Conservation (phyloP, 2,888 invertebrate genomes). For the Chrysodeixis includens region DNA sequence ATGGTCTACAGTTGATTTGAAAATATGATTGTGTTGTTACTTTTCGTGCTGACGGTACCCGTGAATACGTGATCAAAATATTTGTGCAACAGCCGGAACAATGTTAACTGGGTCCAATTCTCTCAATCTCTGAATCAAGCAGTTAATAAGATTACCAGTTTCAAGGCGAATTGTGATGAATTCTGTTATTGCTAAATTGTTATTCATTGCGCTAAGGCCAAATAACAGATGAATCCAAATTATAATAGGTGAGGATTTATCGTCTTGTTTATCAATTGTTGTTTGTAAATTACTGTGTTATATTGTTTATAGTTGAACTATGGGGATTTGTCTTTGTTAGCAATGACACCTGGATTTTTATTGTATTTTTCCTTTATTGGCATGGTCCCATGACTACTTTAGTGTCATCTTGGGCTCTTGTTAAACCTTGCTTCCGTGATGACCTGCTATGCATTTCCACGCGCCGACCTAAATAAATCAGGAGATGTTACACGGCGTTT, state of each 20-base stretch:
- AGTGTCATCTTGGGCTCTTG: too few relatives aligned
- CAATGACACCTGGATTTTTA: neutral
- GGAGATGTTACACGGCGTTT: too few relatives aligned
- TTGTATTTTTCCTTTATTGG: neutral
- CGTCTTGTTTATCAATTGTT: neutral
- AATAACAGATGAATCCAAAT: slow-evolving; percentile 13
- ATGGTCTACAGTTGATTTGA: too few relatives aligned
- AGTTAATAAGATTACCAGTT: slow-evolving; percentile 48
- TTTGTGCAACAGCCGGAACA: slow-evolving; percentile 41
- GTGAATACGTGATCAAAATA: slow-evolving; percentile 56
- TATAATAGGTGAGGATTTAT: slow-evolving; percentile 2
- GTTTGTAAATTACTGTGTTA: neutral
- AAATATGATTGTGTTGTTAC: too few relatives aligned
- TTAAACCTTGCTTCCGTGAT: too few relatives aligned
- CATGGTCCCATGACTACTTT: too few relatives aligned
- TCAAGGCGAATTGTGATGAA: slow-evolving; percentile 38
- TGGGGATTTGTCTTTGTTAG: neutral
- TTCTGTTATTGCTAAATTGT: slow-evolving; percentile 38
- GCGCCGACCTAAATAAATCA: too few relatives aligned
- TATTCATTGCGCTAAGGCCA: slow-evolving; percentile 27
- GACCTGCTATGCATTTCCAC: too few relatives aligned
- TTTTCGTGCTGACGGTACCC: slow-evolving; percentile 24
- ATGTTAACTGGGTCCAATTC: slow-evolving; percentile 41
- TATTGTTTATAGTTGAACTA: neutral
- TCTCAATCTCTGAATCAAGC: slow-evolving; percentile 44